A percentile compares a stretch with the other conserved stretches of the same genome.
These are phyloP conservation scores for Drosophila triauraria DNA, from an alignment of 1,140 invertebrate genomes.

Conservation along the genomic window DNA sequence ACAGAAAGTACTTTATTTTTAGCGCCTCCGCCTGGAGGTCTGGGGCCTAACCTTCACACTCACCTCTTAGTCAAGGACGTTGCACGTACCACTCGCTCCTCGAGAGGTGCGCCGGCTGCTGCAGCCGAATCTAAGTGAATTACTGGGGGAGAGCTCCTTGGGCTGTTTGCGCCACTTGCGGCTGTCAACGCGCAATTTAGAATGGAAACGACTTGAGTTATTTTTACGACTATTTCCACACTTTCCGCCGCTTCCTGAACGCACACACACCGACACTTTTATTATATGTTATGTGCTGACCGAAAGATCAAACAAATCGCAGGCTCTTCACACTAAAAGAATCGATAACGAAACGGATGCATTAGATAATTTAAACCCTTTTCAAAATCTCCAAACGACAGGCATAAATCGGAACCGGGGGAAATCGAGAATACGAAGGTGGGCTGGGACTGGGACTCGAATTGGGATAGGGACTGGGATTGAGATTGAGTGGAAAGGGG, in stretches of 20 bases:
- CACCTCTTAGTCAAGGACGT: constrained; percentile 76
- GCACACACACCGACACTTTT: constrained; percentile 32
- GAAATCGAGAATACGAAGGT: constrained; percentile 7
- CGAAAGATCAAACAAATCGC: constrained; percentile 69
- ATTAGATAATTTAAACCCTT: constrained; percentile 72
- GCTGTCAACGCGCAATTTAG: constrained; percentile 71
- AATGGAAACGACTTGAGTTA: constrained; percentile 72
- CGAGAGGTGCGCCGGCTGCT: constrained; percentile 44
- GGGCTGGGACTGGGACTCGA: not conserved
- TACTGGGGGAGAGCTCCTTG: constrained; percentile 50
- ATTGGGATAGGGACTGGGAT: not conserved
- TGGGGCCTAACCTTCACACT: constrained; percentile 66
- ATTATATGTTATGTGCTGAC: constrained; percentile 27
- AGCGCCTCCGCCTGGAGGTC: constrained; percentile 23
- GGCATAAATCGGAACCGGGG: constrained; percentile 37
- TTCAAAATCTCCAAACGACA: constrained; percentile 48
- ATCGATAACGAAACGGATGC: constrained; percentile 77
- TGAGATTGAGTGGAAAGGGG: constrained; percentile 23
- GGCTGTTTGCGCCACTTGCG: constrained; percentile 58
- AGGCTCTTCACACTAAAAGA: constrained; percentile 60
- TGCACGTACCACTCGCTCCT: constrained; percentile 42
- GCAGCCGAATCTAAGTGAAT: constrained; percentile 20
- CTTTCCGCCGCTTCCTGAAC: constrained; percentile 40
- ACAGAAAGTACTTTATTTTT: not conserved
- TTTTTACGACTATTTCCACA: constrained; percentile 70